Evolutionary conservation across 64 coral and sea anemone genomes (phyloP).

Genomic region (Pocillopora verrucosa): DNA sequence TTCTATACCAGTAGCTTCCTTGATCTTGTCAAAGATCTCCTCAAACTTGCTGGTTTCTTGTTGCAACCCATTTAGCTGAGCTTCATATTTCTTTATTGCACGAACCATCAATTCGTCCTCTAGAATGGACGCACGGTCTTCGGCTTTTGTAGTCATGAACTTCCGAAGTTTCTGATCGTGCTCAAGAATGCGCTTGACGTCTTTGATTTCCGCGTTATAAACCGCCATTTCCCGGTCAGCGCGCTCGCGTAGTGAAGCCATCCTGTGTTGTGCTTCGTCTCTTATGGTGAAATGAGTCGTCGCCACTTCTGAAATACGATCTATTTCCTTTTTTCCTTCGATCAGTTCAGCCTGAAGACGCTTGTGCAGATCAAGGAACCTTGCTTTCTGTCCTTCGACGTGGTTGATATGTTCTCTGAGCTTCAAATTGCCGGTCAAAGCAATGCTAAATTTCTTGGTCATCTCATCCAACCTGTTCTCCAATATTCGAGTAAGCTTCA

Average conservation of each 20-base stretch:
- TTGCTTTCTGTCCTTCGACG: constrained; percentile 68
- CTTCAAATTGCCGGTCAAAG: constrained; percentile 64
- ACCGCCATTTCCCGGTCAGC: constrained; percentile 78
- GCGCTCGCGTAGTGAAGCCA: constrained; percentile 81
- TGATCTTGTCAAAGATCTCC: constrained; percentile 93
- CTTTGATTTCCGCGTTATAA: constrained; percentile 91
- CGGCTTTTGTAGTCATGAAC: constrained; percentile 88
- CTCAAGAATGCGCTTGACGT: constrained; percentile 74
- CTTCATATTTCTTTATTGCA: constrained; percentile 51
- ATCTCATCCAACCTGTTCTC: constrained; percentile 83
- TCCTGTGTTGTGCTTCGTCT: constrained; percentile 94
- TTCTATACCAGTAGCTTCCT: constrained; percentile 85
- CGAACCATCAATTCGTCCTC: constrained; percentile 62
- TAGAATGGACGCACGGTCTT: constrained; percentile 71
- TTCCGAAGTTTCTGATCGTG: constrained; percentile 88
- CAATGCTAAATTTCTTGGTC: constrained; percentile 84
- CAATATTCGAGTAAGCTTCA: constrained; percentile 82
- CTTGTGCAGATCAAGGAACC: constrained; percentile 67
- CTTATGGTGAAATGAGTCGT: constrained; percentile 65
- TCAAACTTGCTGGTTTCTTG: constrained; percentile 85
- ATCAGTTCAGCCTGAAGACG: constrained; percentile 57
- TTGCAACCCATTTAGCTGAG: constrained; percentile 62
- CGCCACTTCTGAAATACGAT: constrained; percentile 80
- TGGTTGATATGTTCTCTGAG: constrained; percentile 74
- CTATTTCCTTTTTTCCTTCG: constrained; percentile 74